A percentile compares a stretch with the other conserved stretches of the same genome.
These are phyloP conservation scores for Eumeta japonica DNA, from an alignment of 1,140 invertebrate genomes.

Conservation along the genomic window DNA sequence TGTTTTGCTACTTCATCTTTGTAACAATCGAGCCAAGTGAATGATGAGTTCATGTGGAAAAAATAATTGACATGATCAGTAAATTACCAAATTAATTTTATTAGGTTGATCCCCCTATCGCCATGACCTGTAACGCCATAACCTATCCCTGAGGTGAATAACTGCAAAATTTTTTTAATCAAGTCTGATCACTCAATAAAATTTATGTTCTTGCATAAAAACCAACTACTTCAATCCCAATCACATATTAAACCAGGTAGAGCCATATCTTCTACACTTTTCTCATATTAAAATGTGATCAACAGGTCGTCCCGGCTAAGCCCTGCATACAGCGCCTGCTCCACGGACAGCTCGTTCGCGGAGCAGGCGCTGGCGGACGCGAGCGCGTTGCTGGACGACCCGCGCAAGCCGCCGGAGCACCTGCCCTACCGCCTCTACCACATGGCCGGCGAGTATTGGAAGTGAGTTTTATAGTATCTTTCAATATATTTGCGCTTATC, in stretches of 20 bases:
- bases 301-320: constrained; percentile 37
- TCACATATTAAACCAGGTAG: background rate
- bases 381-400: constrained; percentile 35
- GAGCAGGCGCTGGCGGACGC: constrained; percentile 51
- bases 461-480: no score
- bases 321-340: constrained; percentile 43
- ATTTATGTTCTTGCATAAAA: background rate
- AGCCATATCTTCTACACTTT: background rate
- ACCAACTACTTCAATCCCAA: background rate
- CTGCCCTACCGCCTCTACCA: constrained; percentile 62
- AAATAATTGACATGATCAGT: no score
- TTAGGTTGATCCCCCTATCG: no score
- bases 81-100: no score
- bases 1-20: no score
- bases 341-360: constrained; percentile 53
- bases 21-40: no score
- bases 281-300: background rate
- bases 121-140: constrained; percentile 29
- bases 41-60: no score
- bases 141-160: constrained; percentile 28
- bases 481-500: no score
- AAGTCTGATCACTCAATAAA: background rate
- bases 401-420: constrained; percentile 39
- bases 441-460: constrained; percentile 67
- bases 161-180: constrained; percentile 5